These are phyloP conservation scores for Tyrophagus putrescentiae DNA, from an alignment of 1,140 invertebrate genomes.

Conservation along the genomic window DNA sequence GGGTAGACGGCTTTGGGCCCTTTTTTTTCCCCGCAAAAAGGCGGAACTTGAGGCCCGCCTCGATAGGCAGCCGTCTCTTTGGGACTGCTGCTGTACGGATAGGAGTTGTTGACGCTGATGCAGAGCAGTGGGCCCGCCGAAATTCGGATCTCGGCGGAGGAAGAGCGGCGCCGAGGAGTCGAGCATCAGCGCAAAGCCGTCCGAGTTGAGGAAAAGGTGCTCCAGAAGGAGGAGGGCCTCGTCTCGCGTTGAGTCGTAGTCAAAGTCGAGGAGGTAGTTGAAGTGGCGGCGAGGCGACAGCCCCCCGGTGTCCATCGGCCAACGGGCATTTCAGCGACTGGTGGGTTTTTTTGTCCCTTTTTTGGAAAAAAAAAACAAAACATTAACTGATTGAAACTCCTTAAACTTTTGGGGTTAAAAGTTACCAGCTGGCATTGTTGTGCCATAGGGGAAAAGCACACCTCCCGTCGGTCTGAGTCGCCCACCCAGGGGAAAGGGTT, in stretches of 20 bases:
- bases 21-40: neutral
- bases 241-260: neutral
- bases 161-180: neutral
- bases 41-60: neutral
- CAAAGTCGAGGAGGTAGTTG: neutral
- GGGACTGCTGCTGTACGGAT: conserved; percentile 37
- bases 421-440: neutral
- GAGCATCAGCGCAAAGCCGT: conserved; percentile 1
- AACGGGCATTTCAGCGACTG: neutral
- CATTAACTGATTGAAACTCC: neutral
- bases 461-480: neutral
- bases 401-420: neutral
- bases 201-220: neutral
- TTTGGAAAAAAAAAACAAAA: neutral
- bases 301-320: neutral
- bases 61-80: conserved; percentile 25
- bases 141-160: neutral
- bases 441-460: neutral
- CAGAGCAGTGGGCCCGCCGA: conserved; percentile 3
- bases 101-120: conserved; percentile 41
- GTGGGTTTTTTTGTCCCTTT: neutral
- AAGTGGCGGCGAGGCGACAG: neutral
- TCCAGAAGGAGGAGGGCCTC: neutral
- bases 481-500: neutral
- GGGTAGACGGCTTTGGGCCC: neutral